Conservation (phyloP, 2,113 vertebrate genomes). For the Sitta europaea region DNA sequence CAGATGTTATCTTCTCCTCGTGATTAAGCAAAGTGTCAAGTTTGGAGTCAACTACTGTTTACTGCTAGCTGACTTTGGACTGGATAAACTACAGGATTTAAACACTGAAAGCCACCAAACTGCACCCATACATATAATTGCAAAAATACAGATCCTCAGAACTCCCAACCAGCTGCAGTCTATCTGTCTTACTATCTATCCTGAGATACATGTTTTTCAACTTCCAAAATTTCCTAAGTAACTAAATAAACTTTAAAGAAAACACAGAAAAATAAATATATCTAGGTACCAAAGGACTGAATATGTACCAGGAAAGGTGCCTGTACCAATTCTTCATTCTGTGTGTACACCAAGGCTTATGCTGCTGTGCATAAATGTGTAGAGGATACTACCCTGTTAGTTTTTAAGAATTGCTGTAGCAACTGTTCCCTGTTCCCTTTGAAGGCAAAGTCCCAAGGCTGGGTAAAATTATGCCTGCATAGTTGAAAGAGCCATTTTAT, state of each 20-base stretch:
- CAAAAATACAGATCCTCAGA: background rate
- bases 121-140: background rate
- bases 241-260: background rate
- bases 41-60: background rate
- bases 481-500: background rate
- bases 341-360: background rate
- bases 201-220: background rate
- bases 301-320: no score
- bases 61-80: background rate
- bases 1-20: background rate
- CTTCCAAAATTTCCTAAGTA: background rate
- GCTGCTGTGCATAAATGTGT: background rate
- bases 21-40: background rate
- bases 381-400: background rate
- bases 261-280: background rate
- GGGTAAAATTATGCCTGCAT: background rate
- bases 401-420: background rate
- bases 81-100: background rate
- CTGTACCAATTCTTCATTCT: background rate
- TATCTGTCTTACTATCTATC: background rate
- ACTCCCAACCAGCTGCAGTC: background rate
- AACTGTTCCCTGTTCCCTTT: background rate
- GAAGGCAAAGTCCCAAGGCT: background rate
- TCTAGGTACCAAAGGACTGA: background rate
- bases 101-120: background rate